Conservation (phyloP, 2,797 vertebrate species). For the Sciurus carolinensis region DNA sequence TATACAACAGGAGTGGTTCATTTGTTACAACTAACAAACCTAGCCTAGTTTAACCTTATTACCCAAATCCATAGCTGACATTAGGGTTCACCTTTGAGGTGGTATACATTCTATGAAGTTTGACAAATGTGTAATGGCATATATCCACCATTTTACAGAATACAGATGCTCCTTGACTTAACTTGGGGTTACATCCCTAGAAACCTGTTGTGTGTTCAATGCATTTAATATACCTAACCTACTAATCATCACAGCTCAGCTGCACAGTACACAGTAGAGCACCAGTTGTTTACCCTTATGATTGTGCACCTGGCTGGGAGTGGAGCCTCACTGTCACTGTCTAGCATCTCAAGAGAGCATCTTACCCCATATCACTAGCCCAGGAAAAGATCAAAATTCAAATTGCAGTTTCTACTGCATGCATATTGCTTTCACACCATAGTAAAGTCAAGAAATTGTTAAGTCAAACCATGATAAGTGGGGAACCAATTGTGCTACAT, state of each 20-base stretch:
- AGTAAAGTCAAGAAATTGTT: background rate
- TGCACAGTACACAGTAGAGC: background rate
- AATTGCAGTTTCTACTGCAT: background rate
- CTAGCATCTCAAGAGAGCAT: background rate
- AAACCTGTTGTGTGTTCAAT: background rate
- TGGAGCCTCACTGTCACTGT: background rate
- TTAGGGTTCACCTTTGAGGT: background rate
- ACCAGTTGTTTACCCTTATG: background rate
- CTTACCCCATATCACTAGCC: too few species aligned
- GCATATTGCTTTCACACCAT: background rate
- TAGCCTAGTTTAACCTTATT: background rate
- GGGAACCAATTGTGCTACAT: background rate
- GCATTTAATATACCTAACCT: background rate
- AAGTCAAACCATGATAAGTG: background rate
- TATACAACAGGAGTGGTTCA: background rate
- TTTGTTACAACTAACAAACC: background rate
- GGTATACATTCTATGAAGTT: background rate
- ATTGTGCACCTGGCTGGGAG: background rate
- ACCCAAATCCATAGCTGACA: background rate
- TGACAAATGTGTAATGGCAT: background rate
- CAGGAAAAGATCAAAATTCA: background rate
- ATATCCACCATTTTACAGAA: background rate
- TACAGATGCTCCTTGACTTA: background rate
- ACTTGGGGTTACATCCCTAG: background rate
- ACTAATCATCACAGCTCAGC: background rate